Evolutionary conservation across 2,797 vertebrate species (phyloP), one percentile per base, ranked within the genome.

Genomic region (Rhinatrema bivittatum): DNA sequence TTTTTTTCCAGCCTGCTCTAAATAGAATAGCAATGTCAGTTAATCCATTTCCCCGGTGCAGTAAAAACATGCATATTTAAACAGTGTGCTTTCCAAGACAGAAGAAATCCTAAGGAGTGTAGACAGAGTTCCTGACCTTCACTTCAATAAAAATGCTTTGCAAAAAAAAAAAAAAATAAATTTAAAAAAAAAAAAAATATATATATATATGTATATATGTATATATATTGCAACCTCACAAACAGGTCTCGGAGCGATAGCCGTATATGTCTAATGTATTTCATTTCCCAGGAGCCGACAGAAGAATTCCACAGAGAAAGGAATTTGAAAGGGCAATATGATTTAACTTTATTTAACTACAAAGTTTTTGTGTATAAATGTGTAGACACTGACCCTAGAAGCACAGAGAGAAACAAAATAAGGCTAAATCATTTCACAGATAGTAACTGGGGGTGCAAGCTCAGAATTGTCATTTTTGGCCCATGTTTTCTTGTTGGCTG

Each of bases 181-280:
- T n/a, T n/a, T n/a, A n/a, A n/a, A n/a, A n/a, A n/a, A n/a, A n/a
- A n/a, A n/a, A n/a, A n/a, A n/a, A n/a, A n/a, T n/a, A n/a, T n/a
- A n/a, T n/a, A n/a, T n/a, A n/a, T n/a, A n/a, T n/a, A n/a, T n/a
- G n/a, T n/a, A n/a, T n/a, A n/a, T n/a, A n/a, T n/a, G n/a, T n/a
- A n/a, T n/a, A n/a, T n/a, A n/a, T n/a, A 56, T 53, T 59, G 14
- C 47, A 56, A 32, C 32, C 61, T 45, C 36, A 49, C 56, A 43
- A 70, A 56, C 67, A 65, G 64, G 64, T 68, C 64, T 61, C 2
- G 56, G 50, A 62, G 67, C 60, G 67, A 62, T 46, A 11, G 10
- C 24, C 53, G 62, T 56, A 50, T 30, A 58, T 41, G 30, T 9
- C n/a, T 5, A 44, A 13, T 46, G 4, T 51, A 53, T 19, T 12